Evolutionary conservation across 2,797 vertebrate species (phyloP).

Genomic region (Gila robusta): DNA sequence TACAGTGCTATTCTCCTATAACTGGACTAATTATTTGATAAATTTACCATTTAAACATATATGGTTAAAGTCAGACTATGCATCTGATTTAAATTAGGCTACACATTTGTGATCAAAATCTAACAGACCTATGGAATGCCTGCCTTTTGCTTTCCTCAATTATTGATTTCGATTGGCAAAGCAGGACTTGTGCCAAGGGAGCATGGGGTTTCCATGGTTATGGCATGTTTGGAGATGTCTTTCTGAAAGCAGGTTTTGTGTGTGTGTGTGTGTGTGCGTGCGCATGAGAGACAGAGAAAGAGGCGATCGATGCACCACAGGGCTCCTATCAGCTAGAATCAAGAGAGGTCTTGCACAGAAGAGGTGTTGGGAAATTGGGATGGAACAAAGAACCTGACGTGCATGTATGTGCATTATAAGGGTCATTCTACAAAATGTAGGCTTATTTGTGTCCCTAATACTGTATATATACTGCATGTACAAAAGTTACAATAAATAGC

Average conservation of each 20-base stretch:
- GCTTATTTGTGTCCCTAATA: not conserved
- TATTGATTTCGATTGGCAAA: constrained; percentile 79
- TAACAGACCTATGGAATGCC: constrained; percentile 58
- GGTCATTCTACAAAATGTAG: constrained; percentile 13
- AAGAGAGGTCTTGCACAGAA: constrained; percentile 46
- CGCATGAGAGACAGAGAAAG: constrained; percentile 29
- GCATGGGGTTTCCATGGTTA: constrained; percentile 83
- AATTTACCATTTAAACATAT: not conserved
- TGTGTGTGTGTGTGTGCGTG: constrained; percentile 24
- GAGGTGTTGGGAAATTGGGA: constrained; percentile 28
- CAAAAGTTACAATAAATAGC: not conserved
- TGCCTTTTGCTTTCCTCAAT: constrained; percentile 56
- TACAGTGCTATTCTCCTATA: not conserved
- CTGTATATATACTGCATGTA: not conserved
- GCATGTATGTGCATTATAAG: constrained; percentile 28
- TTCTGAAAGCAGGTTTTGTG: constrained; percentile 49
- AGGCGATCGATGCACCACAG: constrained; percentile 46
- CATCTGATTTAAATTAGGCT: constrained; percentile 6
- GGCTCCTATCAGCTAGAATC: constrained; percentile 42
- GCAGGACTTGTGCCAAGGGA: constrained; percentile 74
- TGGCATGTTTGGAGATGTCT: constrained; percentile 72
- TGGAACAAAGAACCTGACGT: constrained; percentile 19
- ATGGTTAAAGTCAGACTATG: not conserved
- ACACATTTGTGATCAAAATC: constrained; percentile 10
- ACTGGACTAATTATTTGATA: not conserved